Conservation (phyloP, 2,113 vertebrate species). For the Pluvianellus socialis region DNA sequence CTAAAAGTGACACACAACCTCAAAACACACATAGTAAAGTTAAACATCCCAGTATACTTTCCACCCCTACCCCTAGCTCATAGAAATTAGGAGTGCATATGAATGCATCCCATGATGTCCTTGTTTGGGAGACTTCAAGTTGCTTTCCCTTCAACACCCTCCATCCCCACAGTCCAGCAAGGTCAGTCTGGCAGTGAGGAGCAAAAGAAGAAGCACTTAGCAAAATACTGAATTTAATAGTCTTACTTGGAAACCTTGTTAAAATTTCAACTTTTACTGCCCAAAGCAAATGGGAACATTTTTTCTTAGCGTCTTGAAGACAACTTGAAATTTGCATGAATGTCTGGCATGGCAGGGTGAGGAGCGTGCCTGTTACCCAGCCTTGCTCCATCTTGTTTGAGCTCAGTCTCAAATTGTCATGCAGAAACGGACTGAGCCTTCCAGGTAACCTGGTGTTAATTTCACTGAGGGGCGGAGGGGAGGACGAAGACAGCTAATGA, state of each 20-base stretch:
- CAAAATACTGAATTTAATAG: not conserved
- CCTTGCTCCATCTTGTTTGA: not conserved
- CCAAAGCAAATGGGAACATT: not conserved
- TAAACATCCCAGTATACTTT: not conserved
- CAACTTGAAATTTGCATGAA: not conserved
- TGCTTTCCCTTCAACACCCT: not conserved
- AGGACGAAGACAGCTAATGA: not conserved
- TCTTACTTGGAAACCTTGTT: not conserved
- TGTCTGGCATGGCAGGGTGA: not conserved
- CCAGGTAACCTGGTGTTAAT: not conserved
- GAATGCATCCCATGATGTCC: not conserved
- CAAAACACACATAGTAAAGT: not conserved
- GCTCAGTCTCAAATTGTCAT: not conserved
- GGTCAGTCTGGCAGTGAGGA: not conserved
- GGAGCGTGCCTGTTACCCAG: not conserved
- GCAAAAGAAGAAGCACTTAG: not conserved
- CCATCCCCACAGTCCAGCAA: not conserved
- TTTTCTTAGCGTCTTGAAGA: not conserved
- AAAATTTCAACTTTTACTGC: not conserved
- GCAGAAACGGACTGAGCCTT: not conserved
- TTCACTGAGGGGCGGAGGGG: not conserved
- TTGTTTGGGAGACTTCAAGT: not conserved
- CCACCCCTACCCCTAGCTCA: not conserved
- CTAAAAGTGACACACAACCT: not conserved
- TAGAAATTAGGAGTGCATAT: not conserved